Base-by-base conservation (phyloP, 2,888 invertebrate species). In the Griposia aprilina region DNA sequence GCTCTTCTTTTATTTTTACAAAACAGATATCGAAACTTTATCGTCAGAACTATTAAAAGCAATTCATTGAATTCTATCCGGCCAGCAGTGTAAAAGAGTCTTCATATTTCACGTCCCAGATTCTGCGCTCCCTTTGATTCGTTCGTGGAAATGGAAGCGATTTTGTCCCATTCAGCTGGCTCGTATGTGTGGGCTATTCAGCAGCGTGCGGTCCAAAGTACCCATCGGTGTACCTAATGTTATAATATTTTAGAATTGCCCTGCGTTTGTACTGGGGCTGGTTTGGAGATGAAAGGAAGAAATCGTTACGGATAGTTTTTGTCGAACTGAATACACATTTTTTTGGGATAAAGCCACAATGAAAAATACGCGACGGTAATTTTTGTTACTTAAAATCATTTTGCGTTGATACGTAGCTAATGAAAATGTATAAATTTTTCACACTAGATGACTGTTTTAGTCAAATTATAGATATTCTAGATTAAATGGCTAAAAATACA, bases 101-200 rank as follows among this genome's bases (percentile, higher is more conserved):
- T 87, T 86, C 73, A 88, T 79, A 85, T 84, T 83, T 84, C 76
- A 76, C 74, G 80, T 69, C 63, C 69, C 75, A 84, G 72, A 82
- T 85, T 81, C 81, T 60, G 57, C 75, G 66, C 75, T 76, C 73
- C 71, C 81, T 87, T 88, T 88, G 85, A 90, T 78, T 84, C 82
- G 72, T 79, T 62, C 20, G 77, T 83, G 74, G 84, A 88, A 90
- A 90, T 90, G 89, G 89, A 90, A 87, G 83, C 84, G 89, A 90
- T 90, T 90, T 87, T 67, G 67, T 66, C 65, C 88, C 68, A 89
- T 90, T 84, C 88, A 90, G n/a, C 60, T 70, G 48, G 76, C 30
- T 36, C 30, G 30, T 78, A 83, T 81, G 75, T 84, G 68, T 69
- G 79, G 50, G 74, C 79, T 82, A 85, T 89, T 89, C 82, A 65